Evolutionary conservation across 1,140 invertebrate species (phyloP), one percentile per base, ranked within the genome.

Genomic region (Cheumatopsyche charites): DNA sequence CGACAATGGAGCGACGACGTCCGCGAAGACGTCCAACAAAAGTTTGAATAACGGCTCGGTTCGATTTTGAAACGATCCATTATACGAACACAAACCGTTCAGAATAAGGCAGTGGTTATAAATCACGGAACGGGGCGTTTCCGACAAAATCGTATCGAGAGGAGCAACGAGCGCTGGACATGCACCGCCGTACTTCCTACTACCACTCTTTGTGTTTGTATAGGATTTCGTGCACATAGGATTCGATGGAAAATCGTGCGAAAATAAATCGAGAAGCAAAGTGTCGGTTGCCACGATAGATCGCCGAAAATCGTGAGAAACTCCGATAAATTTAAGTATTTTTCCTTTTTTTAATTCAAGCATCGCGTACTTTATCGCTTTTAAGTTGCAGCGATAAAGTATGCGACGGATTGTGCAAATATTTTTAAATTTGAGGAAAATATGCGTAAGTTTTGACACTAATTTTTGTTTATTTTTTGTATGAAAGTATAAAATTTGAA

Each of bases 91-190:
- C n/a, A n/a, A n/a, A n/a, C n/a, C n/a, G 19, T 17, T 19, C 15
- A 17, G 47, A 52, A 52, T 6, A 17, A 52, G 17, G 17, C 43
- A 15, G 43, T n/a, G n/a, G n/a, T 36, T n/a, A 25, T 58, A 58
- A 58, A 58, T 58, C 55, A 58, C 25, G 55, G 25, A 58, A 58
- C 19, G 23, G 55, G 55, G 55, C 55, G 55, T 58, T 25, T 58
- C 55, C 55, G 55, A 58, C 55, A 58, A 58, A 58, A 58, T 25
- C 29, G 55, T 58, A 58, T 58, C 55, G 55, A 58, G 55, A 58
- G 7, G 19, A 25, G 19, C 17, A 58, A 58, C 55, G 23, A 58
- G 21, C 55, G 19, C 23, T 26, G 21, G 55, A 58, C 55, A 58
- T 58, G 55, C 55, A 58, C 55, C 9, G 29, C 29, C 9, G 29